phyloP scores from a whole-genome alignment of 2,113 vertebrate genomes.

The Alexandromys fortis region DNA sequence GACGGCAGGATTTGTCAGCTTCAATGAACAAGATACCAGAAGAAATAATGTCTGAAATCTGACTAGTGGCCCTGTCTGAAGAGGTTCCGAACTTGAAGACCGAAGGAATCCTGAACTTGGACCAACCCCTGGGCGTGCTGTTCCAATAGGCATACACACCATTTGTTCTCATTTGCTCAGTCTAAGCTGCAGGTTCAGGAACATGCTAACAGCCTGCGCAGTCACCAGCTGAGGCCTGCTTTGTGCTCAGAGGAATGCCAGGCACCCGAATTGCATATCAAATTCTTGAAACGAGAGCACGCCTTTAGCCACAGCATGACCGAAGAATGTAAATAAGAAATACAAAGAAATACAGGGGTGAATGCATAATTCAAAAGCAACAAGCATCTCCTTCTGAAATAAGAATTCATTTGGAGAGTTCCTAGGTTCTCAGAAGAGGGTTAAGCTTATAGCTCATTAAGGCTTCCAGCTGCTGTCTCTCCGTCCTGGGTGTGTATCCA shows the following conservation, averaged over 20 bases:
- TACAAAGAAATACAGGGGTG: conserved; percentile 22
- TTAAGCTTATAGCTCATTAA: conserved; percentile 58
- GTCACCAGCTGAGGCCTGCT: not conserved
- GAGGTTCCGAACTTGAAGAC: not conserved
- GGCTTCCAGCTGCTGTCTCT: conserved; percentile 54
- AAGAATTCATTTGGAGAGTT: conserved; percentile 44
- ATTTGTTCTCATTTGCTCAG: not conserved
- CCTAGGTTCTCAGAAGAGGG: conserved; percentile 48
- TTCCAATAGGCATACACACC: not conserved
- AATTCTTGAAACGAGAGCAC: conserved; percentile 39
- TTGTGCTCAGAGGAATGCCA: not conserved
- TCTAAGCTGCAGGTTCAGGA: not conserved
- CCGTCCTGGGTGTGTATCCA: conserved; percentile 26
- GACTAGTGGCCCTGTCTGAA: not conserved
- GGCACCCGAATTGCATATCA: conserved; percentile 16
- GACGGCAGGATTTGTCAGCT: not conserved
- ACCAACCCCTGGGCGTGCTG: not conserved
- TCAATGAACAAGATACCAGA: not conserved
- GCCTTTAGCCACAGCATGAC: not conserved
- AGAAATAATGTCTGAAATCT: not conserved
- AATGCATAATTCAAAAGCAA: conserved; percentile 67
- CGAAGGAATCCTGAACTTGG: not conserved
- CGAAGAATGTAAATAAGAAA: conserved; percentile 47
- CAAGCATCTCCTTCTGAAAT: conserved; percentile 57
- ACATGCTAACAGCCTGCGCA: not conserved